A percentile compares a stretch with the other conserved stretches of the same genome.
Evolutionary conservation across 2,888 invertebrate genomes (phyloP).

Genomic region (Itoplectis maculator): DNA sequence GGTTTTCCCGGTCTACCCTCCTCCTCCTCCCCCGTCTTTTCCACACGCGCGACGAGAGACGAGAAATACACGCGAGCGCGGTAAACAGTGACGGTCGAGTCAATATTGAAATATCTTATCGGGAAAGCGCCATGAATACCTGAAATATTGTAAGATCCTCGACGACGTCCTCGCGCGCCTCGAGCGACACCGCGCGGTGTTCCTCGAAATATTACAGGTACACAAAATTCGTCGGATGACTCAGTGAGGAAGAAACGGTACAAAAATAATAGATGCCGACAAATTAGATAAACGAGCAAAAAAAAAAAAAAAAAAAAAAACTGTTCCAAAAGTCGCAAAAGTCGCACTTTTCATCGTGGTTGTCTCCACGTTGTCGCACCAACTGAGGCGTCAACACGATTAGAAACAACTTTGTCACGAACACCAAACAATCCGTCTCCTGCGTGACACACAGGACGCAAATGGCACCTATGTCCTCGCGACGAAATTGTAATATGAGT

Average conservation of each 20-base stretch:
- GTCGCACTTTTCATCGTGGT: neutral
- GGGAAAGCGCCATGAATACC: constrained; percentile 76
- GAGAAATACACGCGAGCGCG: constrained; percentile 61
- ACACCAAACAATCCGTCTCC: constrained; percentile 53
- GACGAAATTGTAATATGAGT: constrained; percentile 57
- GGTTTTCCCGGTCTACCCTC: constrained; percentile 25
- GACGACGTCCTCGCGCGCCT: neutral
- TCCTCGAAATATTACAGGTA: neutral
- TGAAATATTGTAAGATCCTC: constrained; percentile 71
- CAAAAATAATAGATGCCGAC: constrained; percentile 13
- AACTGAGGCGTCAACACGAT: neutral
- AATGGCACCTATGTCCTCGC: constrained; percentile 21
- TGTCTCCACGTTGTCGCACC: too few relatives aligned
- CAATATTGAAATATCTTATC: constrained; percentile 83
- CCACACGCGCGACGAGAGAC: constrained; percentile 32
- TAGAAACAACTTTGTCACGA: neutral
- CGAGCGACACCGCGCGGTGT: constrained; percentile 3
- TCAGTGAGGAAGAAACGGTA: constrained; percentile 33
- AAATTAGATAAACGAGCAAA: constrained; percentile 5
- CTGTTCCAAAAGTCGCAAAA: constrained; percentile 14
- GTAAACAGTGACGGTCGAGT: constrained; percentile 80
- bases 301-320: too few relatives aligned
- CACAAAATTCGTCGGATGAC: constrained; percentile 38
- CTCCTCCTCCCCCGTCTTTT: constrained; percentile 67
- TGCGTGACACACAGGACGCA: constrained; percentile 38